phyloP scores from a whole-genome alignment of 2,113 vertebrate genomes.

The Terrapene triunguis region DNA sequence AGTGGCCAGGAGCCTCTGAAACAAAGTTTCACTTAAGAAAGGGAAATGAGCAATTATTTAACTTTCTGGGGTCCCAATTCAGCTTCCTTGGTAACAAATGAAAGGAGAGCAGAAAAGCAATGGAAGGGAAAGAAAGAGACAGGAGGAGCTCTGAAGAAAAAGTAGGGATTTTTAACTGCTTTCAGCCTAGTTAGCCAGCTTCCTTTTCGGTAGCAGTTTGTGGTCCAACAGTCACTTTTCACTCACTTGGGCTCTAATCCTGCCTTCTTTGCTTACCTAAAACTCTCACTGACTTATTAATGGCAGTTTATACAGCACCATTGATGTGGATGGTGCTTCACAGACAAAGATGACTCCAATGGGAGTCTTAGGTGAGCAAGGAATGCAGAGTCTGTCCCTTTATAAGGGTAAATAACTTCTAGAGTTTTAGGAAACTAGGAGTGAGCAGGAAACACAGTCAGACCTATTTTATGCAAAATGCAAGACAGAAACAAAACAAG shows the following conservation, averaged over 20 bases:
- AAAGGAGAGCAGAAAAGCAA: background rate
- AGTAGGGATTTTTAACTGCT: background rate
- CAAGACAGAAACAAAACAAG: background rate
- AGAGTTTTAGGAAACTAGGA: background rate
- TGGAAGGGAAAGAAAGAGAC: background rate
- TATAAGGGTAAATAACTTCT: background rate
- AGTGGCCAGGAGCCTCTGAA: background rate
- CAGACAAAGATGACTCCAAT: background rate
- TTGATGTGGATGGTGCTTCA: background rate
- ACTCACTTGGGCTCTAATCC: background rate
- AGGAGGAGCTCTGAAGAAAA: background rate
- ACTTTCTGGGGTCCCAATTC: background rate
- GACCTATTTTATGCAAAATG: background rate
- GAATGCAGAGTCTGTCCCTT: background rate
- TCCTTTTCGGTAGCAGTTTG: background rate
- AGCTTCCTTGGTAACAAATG: background rate
- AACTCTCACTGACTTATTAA: background rate
- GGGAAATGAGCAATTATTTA: background rate
- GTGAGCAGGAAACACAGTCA: background rate
- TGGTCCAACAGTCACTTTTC: background rate
- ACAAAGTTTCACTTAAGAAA: background rate
- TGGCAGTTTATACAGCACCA: background rate
- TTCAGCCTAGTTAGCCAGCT: background rate
- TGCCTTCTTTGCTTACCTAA: background rate
- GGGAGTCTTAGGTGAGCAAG: background rate